These are phyloP conservation scores for Sinocyclocheilus maitianheensis DNA, from an alignment of 2,113 vertebrate genomes.

Conservation along the genomic window DNA sequence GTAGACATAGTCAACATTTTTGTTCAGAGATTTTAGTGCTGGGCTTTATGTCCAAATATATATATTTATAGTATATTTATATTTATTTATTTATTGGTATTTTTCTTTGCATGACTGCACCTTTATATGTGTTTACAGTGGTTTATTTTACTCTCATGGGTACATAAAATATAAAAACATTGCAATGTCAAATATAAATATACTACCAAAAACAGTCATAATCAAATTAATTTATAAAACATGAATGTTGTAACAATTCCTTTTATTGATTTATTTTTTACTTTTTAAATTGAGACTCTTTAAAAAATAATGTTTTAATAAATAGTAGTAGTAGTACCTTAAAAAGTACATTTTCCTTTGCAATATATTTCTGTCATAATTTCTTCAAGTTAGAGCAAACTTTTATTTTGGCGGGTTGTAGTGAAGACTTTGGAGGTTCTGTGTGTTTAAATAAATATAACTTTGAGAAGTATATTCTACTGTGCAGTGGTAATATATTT, in stretches of 20 bases:
- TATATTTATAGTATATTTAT: too few relatives aligned
- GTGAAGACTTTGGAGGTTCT: neutral
- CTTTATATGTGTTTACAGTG: neutral
- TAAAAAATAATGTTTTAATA: neutral
- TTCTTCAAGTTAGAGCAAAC: neutral
- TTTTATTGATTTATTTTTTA: neutral
- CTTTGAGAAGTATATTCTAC: too few relatives aligned
- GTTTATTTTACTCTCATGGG: neutral
- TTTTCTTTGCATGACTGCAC: neutral
- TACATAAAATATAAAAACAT: neutral
- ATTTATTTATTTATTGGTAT: too few relatives aligned
- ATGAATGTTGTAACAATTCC: neutral
- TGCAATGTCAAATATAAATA: neutral
- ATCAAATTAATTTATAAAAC: neutral
- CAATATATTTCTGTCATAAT: neutral
- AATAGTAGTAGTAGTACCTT: neutral
- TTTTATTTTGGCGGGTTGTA: neutral
- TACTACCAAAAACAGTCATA: neutral
- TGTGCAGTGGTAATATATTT: too few relatives aligned
- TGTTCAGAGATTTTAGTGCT: too few relatives aligned
- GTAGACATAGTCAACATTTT: too few relatives aligned
- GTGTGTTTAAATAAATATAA: too few relatives aligned
- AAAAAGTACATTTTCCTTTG: neutral
- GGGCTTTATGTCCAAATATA: too few relatives aligned
- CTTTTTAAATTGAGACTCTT: neutral